Conservation (phyloP, 2,888 invertebrate genomes). For the Hydraecia micacea region DNA sequence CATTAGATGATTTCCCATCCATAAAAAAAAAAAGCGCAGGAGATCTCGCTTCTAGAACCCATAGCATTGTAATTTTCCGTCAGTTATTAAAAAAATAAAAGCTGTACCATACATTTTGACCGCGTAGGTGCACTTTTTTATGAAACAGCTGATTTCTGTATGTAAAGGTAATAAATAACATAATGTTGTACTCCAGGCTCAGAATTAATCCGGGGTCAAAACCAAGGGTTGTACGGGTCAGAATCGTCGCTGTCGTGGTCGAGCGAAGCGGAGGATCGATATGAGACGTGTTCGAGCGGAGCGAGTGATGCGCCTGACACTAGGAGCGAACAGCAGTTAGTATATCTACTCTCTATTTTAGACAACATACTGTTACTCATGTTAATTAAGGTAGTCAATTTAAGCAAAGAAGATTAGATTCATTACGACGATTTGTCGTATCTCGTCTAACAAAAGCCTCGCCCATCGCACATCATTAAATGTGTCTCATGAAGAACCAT, state of each 20-base stretch:
- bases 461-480: too few species aligned
- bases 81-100: too few species aligned
- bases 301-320: conserved; percentile 83
- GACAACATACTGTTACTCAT: background rate
- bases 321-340: conserved; percentile 65
- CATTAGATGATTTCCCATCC: too few species aligned
- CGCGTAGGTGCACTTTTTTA: too few species aligned
- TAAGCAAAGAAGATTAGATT: background rate
- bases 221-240: conserved; percentile 72
- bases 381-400: background rate
- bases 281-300: conserved; percentile 96
- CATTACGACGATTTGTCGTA: background rate
- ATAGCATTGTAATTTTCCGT: too few species aligned
- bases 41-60: too few species aligned
- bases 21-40: too few species aligned
- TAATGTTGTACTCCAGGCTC: conserved; percentile 62
- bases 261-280: conserved; percentile 94
- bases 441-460: too few species aligned
- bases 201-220: conserved; percentile 72
- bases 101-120: too few species aligned
- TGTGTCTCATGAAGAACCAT: too few species aligned
- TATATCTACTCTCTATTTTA: conserved; percentile 6
- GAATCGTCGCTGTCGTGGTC: conserved; percentile 87
- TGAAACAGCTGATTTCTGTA: background rate
- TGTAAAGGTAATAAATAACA: background rate